These are phyloP conservation scores for Trichacis sp. DNA, from an alignment of 2,888 invertebrate genomes.

Conservation along the genomic window DNA sequence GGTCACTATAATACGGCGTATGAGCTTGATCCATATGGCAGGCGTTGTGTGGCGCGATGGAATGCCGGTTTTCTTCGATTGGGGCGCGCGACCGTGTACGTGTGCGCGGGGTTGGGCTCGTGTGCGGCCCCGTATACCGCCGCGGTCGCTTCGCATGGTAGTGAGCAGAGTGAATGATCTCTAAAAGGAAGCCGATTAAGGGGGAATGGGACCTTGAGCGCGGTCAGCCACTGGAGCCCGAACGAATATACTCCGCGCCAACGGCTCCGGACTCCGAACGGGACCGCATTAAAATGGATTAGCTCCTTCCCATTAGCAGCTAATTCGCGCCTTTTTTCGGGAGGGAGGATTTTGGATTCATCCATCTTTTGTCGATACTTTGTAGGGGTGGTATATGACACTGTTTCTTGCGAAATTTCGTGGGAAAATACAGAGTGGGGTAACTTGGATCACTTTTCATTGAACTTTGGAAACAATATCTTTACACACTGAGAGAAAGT, in stretches of 20 bases:
- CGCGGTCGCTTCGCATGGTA: conserved; percentile 52
- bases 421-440: too few species aligned
- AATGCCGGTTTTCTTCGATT: conserved; percentile 46
- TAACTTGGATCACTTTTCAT: too few species aligned
- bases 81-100: conserved; percentile 9
- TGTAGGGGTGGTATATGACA: too few species aligned
- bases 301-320: background rate
- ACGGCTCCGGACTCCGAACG: background rate
- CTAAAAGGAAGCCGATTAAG: conserved; percentile 61
- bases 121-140: conserved; percentile 18
- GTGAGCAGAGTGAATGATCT: conserved; percentile 59
- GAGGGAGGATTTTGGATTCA: too few species aligned
- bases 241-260: conserved; percentile 17
- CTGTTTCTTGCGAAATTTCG: too few species aligned
- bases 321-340: background rate
- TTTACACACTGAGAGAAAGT: too few species aligned
- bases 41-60: conserved; percentile 25
- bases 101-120: too few species aligned
- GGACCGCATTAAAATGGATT: conserved; percentile 7
- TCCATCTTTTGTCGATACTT: too few species aligned
- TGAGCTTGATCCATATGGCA: conserved; percentile 31
- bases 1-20: conserved; percentile 54
- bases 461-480: too few species aligned
- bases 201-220: conserved; percentile 64
- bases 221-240: conserved; percentile 63